Base-by-base conservation (phyloP, 2,797 vertebrate genomes). In the Tokudaia muenninki region DNA sequence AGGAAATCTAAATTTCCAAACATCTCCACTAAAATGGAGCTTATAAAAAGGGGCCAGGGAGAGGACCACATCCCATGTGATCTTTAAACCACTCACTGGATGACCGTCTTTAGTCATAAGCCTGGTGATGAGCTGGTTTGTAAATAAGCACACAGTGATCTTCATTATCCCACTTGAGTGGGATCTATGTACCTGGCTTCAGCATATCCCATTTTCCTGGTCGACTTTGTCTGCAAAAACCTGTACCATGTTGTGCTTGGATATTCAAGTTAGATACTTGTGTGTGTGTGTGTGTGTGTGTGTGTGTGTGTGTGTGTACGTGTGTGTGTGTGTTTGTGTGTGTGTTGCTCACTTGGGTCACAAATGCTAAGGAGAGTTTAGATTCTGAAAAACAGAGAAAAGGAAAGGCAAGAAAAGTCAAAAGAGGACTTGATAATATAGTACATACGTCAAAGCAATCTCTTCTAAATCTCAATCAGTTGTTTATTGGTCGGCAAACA, bases 401-500 rank as follows among this genome's bases (percentile, higher is more conserved):
- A 96, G 91, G 87, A 94, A 96, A 96, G 94, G 89, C 92, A 96
- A 98, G 96, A 97, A 97, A 96, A 98, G 95, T 91, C 91, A 97
- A 97, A 92, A 97, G 82, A 94, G 92, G 96, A 95, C 98, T 98
- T 96, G 97, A 98, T 98, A 5, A 97, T 98, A 98, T 97, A 98
- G 98, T 98, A 98, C 98, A 98, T 98, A 98, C 98, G 98, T 96
- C 94, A 90, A 96, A 98, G 98, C 98, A 97, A 79, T 99, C 98
- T 98, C 98, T 98, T 98, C 99, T 99, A 98, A 99, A 99, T 99
- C 94, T 99, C 99, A 99, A 99, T 99, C 99, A 99, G 99, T 99
- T 98, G 99, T 99, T 99, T 99, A 99, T 99, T 99, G 99, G 99
- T 99, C 99, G 99, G 99, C 99, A 99, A 99, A 99, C 99, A 99